Evolutionary conservation across 2,797 vertebrate species (phyloP).

Genomic region (Silurus lanzhouensis): DNA sequence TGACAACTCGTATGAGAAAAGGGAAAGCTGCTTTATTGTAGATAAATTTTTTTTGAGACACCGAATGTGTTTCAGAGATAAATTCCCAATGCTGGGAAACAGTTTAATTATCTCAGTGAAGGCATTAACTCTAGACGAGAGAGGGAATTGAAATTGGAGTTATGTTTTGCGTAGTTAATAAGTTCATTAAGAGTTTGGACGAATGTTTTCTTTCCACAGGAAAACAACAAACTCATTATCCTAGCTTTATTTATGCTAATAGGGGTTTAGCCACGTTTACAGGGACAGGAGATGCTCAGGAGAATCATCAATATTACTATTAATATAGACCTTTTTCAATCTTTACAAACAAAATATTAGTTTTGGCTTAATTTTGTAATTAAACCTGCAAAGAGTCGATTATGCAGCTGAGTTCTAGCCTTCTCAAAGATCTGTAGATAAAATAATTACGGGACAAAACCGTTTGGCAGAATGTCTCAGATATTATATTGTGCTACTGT

Average conservation of each 20-base stretch:
- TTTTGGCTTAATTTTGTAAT: neutral
- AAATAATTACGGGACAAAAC: neutral
- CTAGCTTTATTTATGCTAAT: neutral
- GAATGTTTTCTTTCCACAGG: slow-evolving; percentile 3
- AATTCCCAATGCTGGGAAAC: neutral
- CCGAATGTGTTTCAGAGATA: neutral
- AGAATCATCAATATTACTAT: neutral
- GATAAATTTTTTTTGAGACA: no score
- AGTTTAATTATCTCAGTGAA: neutral
- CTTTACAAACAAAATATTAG: neutral
- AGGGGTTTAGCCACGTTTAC: neutral
- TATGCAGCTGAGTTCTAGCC: neutral
- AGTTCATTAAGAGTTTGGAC: neutral
- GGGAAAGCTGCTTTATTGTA: no score
- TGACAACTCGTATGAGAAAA: no score
- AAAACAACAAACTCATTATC: slow-evolving; percentile 10
- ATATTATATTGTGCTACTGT: neutral
- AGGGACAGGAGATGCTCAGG: neutral
- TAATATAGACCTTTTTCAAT: neutral
- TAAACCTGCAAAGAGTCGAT: neutral
- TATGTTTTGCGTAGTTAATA: neutral
- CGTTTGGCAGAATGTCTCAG: neutral
- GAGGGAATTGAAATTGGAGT: neutral
- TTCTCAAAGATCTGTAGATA: no score
- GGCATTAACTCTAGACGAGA: neutral